Evolutionary conservation across 2,888 invertebrate genomes (phyloP).

Genomic region (Margaritifera margaritifera): DNA sequence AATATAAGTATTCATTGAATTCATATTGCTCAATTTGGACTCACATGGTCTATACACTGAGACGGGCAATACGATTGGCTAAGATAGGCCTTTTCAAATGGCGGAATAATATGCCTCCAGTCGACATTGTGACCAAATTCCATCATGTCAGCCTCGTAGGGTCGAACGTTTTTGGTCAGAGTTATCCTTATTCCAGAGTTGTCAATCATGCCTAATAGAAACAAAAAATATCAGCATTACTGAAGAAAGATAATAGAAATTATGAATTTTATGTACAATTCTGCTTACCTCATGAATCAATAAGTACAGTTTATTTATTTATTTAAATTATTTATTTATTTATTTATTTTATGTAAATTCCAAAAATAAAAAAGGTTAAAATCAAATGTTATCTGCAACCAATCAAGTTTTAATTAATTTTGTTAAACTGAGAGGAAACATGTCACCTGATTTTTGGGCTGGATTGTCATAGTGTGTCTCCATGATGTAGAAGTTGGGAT

Average conservation of each 20-base stretch:
- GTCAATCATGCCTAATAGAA: conserved; percentile 72
- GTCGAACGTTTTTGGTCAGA: conserved; percentile 82
- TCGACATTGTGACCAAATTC: conserved; percentile 78
- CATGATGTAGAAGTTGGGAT: conserved; percentile 86
- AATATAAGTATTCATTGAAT: too few species aligned
- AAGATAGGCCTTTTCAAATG: conserved; percentile 83
- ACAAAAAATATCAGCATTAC: not conserved
- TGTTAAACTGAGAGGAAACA: not conserved
- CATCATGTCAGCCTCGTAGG: conserved; percentile 86
- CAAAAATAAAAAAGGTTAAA: too few species aligned
- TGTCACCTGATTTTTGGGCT: conserved; percentile 58
- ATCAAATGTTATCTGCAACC: too few species aligned
- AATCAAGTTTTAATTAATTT: too few species aligned
- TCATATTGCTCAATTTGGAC: conserved; percentile 40
- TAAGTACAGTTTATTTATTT: too few species aligned
- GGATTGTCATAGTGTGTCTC: conserved; percentile 94
- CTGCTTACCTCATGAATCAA: too few species aligned
- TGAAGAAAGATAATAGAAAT: not conserved
- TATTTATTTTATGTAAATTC: too few species aligned
- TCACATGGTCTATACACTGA: conserved; percentile 85
- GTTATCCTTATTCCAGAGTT: conserved; percentile 83
- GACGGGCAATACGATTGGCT: conserved; percentile 89
- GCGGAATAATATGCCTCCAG: conserved; percentile 82
- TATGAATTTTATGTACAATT: too few species aligned
- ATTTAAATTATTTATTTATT: too few species aligned